Evolutionary conservation across 2,797 vertebrate genomes (phyloP).

Genomic region (Tarsius wallacei): DNA sequence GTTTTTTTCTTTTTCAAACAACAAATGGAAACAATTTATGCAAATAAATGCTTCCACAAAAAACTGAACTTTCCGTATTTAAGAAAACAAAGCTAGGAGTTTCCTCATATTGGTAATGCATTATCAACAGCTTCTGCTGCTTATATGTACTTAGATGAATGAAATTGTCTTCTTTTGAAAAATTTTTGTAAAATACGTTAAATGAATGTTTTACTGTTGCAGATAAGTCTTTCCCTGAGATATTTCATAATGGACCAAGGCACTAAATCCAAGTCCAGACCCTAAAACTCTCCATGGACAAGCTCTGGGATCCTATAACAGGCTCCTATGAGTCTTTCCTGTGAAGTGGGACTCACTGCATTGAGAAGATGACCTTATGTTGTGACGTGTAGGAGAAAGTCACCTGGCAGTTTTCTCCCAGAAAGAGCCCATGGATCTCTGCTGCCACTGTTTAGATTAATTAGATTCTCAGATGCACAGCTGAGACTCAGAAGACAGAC

Average conservation of each 20-base stretch:
- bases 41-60: conserved; percentile 36
- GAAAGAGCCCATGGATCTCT: not conserved
- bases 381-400: not conserved
- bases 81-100: not conserved
- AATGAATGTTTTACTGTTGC: not conserved
- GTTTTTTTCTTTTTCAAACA: conserved; percentile 41
- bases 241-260: not conserved
- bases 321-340: not conserved
- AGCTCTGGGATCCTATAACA: not conserved
- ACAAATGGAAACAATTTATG: conserved; percentile 5
- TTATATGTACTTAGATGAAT: not conserved
- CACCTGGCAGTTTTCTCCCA: not conserved
- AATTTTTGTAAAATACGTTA: conserved; percentile 5
- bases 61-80: not conserved
- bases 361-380: not conserved
- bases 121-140: not conserved
- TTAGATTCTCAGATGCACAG: not conserved
- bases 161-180: not conserved
- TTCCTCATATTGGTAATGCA: not conserved
- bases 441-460: not conserved
- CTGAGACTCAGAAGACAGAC: not conserved
- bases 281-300: not conserved
- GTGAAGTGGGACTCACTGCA: not conserved
- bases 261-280: not conserved
- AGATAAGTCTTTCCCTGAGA: conserved; percentile 18